Conservation (phyloP, 2,888 invertebrate species). For the Calliphora vomitoria region DNA sequence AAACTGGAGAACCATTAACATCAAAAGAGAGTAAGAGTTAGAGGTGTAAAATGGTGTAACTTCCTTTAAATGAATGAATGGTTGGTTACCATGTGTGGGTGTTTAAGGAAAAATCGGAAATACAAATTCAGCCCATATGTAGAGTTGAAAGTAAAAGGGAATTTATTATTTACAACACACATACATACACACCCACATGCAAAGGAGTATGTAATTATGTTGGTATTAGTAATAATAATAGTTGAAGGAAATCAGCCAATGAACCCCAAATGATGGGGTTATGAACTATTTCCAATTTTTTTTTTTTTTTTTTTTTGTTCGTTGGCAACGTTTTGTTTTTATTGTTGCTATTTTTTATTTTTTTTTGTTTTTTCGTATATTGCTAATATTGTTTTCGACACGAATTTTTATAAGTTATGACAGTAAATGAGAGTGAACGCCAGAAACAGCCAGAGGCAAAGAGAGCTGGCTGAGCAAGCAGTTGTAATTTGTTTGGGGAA, state of each 20-base stretch:
- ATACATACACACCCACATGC: background rate
- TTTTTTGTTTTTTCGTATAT: slow-evolving; percentile 13
- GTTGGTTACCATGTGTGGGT: slow-evolving; percentile 16
- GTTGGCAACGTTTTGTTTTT: slow-evolving; percentile 64
- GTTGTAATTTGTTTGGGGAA: slow-evolving; percentile 30
- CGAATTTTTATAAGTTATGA: slow-evolving; percentile 69
- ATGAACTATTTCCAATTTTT: slow-evolving; percentile 65
- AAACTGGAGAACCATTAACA: background rate
- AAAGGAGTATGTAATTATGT: slow-evolving; percentile 28
- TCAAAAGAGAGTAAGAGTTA: slow-evolving; percentile 8
- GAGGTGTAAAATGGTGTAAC: background rate
- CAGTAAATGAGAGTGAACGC: slow-evolving; percentile 55
- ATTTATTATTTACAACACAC: slow-evolving; percentile 4
- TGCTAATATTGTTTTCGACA: slow-evolving; percentile 69
- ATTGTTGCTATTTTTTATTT: slow-evolving; percentile 42
- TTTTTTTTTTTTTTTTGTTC: slow-evolving; percentile 49
- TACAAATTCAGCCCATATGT: slow-evolving; percentile 22
- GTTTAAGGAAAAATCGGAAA: slow-evolving; percentile 33
- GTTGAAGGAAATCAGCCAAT: slow-evolving; percentile 74
- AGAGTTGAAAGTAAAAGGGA: slow-evolving; percentile 65
- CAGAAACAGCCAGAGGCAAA: slow-evolving; percentile 17
- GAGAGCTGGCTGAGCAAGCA: slow-evolving; percentile 12
- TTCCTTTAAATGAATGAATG: background rate
- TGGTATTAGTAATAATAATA: slow-evolving; percentile 43
- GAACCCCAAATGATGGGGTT: slow-evolving; percentile 72